Base-by-base conservation (phyloP, 1,140 invertebrate species). In the Dufourea novaeangliae region DNA sequence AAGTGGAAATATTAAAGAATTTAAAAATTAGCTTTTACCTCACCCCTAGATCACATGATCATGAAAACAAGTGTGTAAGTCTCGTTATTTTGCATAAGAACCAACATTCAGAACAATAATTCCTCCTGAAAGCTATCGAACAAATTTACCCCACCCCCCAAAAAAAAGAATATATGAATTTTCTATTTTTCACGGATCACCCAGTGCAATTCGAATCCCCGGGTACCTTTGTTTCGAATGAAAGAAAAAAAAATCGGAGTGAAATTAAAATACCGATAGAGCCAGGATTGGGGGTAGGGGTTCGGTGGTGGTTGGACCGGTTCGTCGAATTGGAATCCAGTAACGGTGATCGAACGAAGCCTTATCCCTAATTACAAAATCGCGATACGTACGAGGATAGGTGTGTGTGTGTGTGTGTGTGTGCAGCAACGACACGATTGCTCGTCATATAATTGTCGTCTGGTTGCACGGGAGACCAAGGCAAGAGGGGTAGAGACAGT, bases 371-470 rank as follows among this genome's bases (percentile, higher is more conserved):
- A 74, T 74, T 66, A 74, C 52, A 54, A 73, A 27, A 62, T 32
- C 17, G 14, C 27, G 54, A 20, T 57, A 32, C 54, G 54, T 57
- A 17, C 17, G 32, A 32, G 32, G 7, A 52, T n/a, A n/a, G n/a
- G n/a, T n/a, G n/a, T n/a, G n/a, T n/a, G n/a, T n/a, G n/a, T n/a
- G n/a, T n/a, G n/a, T n/a, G n/a, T n/a, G n/a, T n/a, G n/a, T n/a
- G 27, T 8, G 27, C 17, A 17, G 34, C 64, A 32, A 14, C 68
- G 54, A 62, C n/a, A n/a, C 69, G 69, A 82, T 72, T 56, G 68
- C 25, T n/a, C 50, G 59, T 74, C 71, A 61, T 50, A 34, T 76
- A 83, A 83, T 83, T 73, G 82, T 83, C 78, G 77, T 78, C 57
- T 78, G 80, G 59, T n/a, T 62, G 67, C 39, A n/a, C 34, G 34